These are phyloP conservation scores for Caretta caretta DNA, from an alignment of 2,113 vertebrate genomes.

Conservation along the genomic window DNA sequence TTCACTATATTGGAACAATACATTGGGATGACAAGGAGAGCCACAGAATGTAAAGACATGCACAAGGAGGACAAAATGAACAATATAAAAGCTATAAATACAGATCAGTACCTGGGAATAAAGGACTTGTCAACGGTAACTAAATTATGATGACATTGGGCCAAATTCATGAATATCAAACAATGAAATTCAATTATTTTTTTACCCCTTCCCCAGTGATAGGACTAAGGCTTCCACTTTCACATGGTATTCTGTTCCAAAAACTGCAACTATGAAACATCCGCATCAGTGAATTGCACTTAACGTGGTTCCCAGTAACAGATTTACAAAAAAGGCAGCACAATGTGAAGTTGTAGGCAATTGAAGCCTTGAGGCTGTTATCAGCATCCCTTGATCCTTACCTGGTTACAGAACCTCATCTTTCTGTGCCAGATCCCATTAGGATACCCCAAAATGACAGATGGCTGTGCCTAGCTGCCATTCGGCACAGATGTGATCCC, in stretches of 20 bases:
- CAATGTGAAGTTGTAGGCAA: conserved; percentile 75
- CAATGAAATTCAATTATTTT: background rate
- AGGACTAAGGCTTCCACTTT: conserved; percentile 29
- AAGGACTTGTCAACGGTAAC: background rate
- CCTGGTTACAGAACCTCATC: conserved; percentile 73
- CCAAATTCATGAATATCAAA: background rate
- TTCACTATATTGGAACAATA: background rate
- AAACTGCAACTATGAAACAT: conserved; percentile 2
- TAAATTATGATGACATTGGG: background rate
- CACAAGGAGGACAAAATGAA: background rate
- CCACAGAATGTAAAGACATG: background rate
- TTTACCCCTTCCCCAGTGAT: background rate
- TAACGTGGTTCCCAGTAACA: conserved; percentile 44
- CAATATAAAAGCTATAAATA: background rate
- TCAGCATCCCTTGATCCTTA: conserved; percentile 69
- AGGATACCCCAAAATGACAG: conserved; percentile 81
- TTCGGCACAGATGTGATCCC: conserved; percentile 79
- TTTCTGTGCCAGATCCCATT: conserved; percentile 79
- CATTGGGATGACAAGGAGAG: background rate
- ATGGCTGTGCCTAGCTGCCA: conserved; percentile 80
- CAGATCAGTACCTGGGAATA: background rate
- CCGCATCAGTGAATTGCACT: conserved; percentile 51
- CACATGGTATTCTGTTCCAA: conserved; percentile 12
- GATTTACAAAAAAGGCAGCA: conserved; percentile 66
- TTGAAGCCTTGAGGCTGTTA: conserved; percentile 73